Evolutionary conservation across 2,797 vertebrate genomes (phyloP), one percentile per base, ranked within the genome.

Genomic region (Characodon lateralis): DNA sequence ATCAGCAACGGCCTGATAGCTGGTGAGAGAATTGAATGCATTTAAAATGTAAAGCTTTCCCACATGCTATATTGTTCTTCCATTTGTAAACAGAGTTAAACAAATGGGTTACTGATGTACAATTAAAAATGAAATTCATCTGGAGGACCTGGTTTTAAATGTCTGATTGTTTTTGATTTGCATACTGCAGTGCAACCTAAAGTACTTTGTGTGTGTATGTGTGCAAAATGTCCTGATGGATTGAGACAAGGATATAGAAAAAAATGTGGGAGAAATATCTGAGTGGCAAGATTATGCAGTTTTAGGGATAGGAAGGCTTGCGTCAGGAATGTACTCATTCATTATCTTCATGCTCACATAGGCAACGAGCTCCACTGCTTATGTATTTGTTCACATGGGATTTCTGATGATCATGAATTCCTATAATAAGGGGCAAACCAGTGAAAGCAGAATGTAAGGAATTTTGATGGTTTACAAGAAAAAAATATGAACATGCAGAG

Each of bases 1-100:
- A 77, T 43, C 22, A 56, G 70, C 13, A 72, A 80, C 83, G 63
- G 56, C 51, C 20, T 59, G 26, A 72, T 72, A 53, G 0, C 71
- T 76, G 39, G 80, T 79, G 48, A 81, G 35, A 5, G 1, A 82
- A 26, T 9, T 16, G 72, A 22, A 78, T 77, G 50, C 75, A 56
- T 8, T 51, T 68, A 35, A 63, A 14, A 50, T 55, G 13, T 50
- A 5, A 20, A 16, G 43, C 1, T 16, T 72, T 35, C 16, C 14
- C 8, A 1, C 5, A 10, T 35, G 59, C 28, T 28, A 5, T 39
- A 22, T 9, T 14, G 7, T 78, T 72, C 35, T 56, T 5, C 9
- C 22, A 14, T 18, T 28, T 56, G 1, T 73, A 55, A 68, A 13
- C 6, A 12, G 9, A 63, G 72, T 43, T 9, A 41, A 46, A 26